Conservation (phyloP, 2,797 vertebrate genomes). For the Leuciscus waleckii region DNA sequence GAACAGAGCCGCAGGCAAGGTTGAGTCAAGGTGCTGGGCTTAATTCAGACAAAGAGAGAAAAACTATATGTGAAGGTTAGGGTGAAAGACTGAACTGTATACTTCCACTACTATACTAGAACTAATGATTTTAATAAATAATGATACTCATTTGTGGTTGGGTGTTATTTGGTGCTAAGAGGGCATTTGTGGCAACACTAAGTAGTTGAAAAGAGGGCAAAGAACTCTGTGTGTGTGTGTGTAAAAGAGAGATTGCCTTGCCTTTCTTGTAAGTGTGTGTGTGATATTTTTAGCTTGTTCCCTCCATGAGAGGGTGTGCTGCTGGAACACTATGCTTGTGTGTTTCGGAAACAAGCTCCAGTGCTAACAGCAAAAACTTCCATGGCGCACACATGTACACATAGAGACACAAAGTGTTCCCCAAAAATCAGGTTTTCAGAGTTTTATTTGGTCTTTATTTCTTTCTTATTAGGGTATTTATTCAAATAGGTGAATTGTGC, state of each 20-base stretch:
- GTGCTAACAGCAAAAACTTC: conserved; percentile 53
- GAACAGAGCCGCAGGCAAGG: conserved; percentile 50
- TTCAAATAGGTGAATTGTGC: not conserved
- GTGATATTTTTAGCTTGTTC: conserved; percentile 61
- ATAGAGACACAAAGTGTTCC: conserved; percentile 25
- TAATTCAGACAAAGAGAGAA: conserved; percentile 7
- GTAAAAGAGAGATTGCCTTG: conserved; percentile 22
- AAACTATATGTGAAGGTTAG: conserved; percentile 36
- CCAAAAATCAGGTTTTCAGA: conserved; percentile 28
- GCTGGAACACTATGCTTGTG: conserved; percentile 54
- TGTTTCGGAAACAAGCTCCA: conserved; percentile 54
- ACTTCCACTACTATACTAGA: not conserved
- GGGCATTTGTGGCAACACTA: conserved; percentile 45
- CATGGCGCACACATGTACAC: conserved; percentile 23
- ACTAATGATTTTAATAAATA: conserved; percentile 27
- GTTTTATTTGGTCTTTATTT: not conserved
- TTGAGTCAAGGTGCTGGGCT: conserved; percentile 47
- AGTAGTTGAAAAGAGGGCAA: conserved; percentile 31
- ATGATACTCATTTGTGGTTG: conserved; percentile 10
- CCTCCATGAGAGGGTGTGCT: conserved; percentile 58
- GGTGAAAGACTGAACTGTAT: conserved; percentile 20
- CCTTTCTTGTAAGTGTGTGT: conserved; percentile 36
- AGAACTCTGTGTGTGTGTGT: conserved; percentile 39
- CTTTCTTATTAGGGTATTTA: not conserved
- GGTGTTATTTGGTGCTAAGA: not conserved